phyloP scores from a whole-genome alignment of 2,797 vertebrate species.

The Lycodopsis pacificus region DNA sequence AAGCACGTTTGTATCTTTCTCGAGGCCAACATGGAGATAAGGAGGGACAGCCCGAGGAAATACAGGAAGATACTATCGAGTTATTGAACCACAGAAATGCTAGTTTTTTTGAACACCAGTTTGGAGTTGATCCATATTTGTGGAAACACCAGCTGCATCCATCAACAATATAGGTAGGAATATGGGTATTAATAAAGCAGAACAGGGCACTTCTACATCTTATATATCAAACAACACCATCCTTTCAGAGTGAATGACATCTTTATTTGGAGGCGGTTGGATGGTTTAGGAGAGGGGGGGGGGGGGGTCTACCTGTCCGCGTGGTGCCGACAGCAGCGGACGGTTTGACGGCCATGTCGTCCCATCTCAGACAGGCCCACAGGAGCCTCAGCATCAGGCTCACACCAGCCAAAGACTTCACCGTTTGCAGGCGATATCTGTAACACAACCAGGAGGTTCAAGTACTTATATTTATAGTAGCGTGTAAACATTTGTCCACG shows the following conservation, averaged over 20 bases:
- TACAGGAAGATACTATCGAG: background rate
- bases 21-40: background rate
- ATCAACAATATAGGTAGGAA: background rate
- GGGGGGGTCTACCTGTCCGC: slow-evolving; percentile 88
- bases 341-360: slow-evolving; percentile 98
- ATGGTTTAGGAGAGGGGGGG: background rate
- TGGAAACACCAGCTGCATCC: background rate
- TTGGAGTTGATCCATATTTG: background rate
- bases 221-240: background rate
- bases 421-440: slow-evolving; percentile 97
- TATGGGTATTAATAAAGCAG: background rate
- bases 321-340: slow-evolving; percentile 93
- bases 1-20: slow-evolving; percentile 1
- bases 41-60: background rate
- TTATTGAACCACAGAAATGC: background rate
- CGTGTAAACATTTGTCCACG: background rate
- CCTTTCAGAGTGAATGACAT: background rate
- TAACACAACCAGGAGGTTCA: slow-evolving; percentile 20
- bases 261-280: background rate
- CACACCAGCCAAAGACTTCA: slow-evolving; percentile 94
- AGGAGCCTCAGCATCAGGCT: slow-evolving; percentile 95
- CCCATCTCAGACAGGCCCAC: slow-evolving; percentile 97
- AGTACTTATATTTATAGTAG: background rate
- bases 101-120: background rate
- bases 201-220: background rate